A percentile compares a stretch with the other conserved stretches of the same genome.
These are phyloP conservation scores for Caloenas nicobarica DNA, from an alignment of 2,113 vertebrate genomes.

Conservation along the genomic window DNA sequence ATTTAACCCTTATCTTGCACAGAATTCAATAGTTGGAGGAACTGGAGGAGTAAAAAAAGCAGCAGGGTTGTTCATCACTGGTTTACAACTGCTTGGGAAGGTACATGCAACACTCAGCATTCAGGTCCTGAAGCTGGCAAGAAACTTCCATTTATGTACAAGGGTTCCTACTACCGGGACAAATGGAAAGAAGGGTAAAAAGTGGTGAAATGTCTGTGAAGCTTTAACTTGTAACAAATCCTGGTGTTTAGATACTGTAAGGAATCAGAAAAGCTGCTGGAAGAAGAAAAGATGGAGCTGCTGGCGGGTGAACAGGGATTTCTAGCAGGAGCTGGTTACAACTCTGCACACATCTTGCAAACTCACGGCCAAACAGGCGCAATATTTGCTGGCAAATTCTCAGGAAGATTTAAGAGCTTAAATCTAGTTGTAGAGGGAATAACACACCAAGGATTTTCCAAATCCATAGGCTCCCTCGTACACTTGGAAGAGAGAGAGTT, in stretches of 20 bases:
- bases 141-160: neutral
- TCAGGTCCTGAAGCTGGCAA: neutral
- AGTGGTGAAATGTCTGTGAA: neutral
- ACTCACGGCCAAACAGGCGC: neutral
- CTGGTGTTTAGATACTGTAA: neutral
- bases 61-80: neutral
- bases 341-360: neutral
- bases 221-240: neutral
- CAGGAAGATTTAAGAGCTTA: neutral
- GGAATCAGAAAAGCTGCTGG: neutral
- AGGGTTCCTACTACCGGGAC: neutral
- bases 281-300: neutral
- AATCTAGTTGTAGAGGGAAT: neutral
- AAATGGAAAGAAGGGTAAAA: neutral
- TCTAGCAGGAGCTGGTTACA: neutral
- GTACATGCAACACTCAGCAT: neutral
- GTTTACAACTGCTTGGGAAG: neutral
- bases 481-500: neutral
- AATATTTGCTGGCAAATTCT: neutral
- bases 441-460: neutral
- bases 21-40: neutral
- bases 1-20: neutral
- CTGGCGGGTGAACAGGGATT: neutral
- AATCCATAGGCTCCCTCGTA: neutral
- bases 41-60: neutral